Conservation (phyloP, 2,113 vertebrate genomes). For the Alligator mississippiensis region DNA sequence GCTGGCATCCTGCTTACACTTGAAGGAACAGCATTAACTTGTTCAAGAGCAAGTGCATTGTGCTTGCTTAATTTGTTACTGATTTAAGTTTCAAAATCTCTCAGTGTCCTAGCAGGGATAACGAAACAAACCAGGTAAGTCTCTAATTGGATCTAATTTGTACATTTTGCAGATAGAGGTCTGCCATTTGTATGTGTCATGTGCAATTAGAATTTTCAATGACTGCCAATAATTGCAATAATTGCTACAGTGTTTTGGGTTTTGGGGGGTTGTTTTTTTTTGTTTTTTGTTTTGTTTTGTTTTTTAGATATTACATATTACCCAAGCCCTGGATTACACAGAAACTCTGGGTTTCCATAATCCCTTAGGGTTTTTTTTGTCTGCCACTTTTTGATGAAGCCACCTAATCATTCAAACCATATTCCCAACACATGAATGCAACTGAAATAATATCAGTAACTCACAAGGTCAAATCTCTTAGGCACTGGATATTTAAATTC, state of each 20-base stretch:
- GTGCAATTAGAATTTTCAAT: too few species aligned
- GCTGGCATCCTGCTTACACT: background rate
- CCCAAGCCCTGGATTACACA: too few species aligned
- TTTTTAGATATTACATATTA: background rate
- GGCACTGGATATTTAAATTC: background rate
- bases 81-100: background rate
- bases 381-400: constrained; percentile 1
- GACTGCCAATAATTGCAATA: too few species aligned
- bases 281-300: background rate
- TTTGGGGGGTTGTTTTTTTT: too few species aligned
- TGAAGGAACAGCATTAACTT: background rate
- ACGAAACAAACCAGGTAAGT: background rate
- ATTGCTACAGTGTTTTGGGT: too few species aligned
- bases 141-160: background rate
- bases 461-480: background rate
- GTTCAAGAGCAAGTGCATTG: background rate
- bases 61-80: background rate
- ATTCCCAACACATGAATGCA: background rate
- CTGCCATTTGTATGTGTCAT: too few species aligned
- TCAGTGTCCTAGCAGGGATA: background rate
- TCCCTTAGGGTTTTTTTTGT: constrained; percentile 12
- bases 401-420: background rate
- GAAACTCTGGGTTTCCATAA: background rate
- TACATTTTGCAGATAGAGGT: background rate
- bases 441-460: background rate